Conservation (phyloP, 2,888 invertebrate species). For the Parochlus steinenii region DNA sequence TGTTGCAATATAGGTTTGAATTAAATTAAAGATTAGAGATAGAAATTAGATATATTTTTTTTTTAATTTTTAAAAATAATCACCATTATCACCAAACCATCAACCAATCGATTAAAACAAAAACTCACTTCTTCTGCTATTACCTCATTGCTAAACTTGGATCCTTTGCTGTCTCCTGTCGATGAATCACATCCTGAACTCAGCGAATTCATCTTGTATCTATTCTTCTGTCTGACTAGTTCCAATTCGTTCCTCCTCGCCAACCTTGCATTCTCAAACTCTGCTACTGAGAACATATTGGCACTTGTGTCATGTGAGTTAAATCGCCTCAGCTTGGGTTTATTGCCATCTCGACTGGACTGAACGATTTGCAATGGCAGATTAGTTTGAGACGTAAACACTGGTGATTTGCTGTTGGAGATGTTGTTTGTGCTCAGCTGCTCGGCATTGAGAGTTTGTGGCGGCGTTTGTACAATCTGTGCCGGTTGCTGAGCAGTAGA, state of each 20-base stretch:
- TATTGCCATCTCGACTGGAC: slow-evolving; percentile 24
- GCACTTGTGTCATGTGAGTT: slow-evolving; percentile 31
- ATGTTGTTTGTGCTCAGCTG: neutral
- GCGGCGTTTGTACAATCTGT: slow-evolving; percentile 6
- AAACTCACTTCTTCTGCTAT: slow-evolving; percentile 13
- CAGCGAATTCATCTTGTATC: slow-evolving; percentile 25
- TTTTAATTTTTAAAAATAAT: too few relatives aligned
- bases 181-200: slow-evolving; percentile 27
- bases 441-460: neutral
- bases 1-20: neutral
- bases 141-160: slow-evolving; percentile 29
- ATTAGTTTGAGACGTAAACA: slow-evolving; percentile 19
- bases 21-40: neutral
- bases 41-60: too few relatives aligned
- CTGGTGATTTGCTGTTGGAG: slow-evolving; percentile 1
- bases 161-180: slow-evolving; percentile 30
- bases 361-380: slow-evolving; percentile 20
- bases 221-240: slow-evolving; percentile 21
- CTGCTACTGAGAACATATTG: slow-evolving; percentile 31
- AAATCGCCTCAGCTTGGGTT: slow-evolving; percentile 28
- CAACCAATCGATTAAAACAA: too few relatives aligned
- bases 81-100: too few relatives aligned
- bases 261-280: slow-evolving; percentile 30
- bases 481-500: slow-evolving; percentile 1
- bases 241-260: slow-evolving; percentile 30